Evolutionary conservation across 2,113 vertebrate genomes (phyloP).

Genomic region (Erinaceus europaeus): DNA sequence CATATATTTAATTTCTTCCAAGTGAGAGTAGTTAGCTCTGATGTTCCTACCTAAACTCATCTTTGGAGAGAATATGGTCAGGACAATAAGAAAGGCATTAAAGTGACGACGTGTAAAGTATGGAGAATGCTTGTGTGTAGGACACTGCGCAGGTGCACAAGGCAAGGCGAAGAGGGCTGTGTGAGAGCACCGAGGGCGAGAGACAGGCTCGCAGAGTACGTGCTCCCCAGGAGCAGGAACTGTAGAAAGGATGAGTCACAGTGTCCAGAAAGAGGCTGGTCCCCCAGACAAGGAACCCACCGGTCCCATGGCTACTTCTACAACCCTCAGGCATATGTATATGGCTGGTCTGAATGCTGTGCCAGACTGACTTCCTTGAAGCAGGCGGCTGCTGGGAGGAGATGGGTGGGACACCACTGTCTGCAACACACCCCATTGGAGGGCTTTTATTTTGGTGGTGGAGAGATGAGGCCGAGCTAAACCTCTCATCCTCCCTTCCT

Average conservation of each 20-base stretch:
- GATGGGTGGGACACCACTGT: neutral
- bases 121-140: neutral
- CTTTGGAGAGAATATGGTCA: conserved; percentile 74
- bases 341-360: too few relatives aligned
- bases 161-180: neutral
- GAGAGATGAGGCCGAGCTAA: neutral
- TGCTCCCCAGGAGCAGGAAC: neutral
- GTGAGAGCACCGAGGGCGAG: too few relatives aligned
- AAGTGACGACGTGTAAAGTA: neutral
- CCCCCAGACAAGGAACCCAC: neutral
- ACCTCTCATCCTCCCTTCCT: neutral
- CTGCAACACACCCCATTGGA: rapidly evolving
- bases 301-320: too few relatives aligned
- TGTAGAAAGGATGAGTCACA: neutral
- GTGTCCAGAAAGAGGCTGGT: neutral
- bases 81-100: conserved; percentile 59
- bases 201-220: rapidly evolving
- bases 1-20: conserved; percentile 81
- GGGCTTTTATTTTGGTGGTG: conserved; percentile 56
- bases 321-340: too few relatives aligned
- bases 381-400: neutral
- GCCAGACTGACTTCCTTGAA: neutral
- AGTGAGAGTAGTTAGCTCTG: conserved; percentile 77
- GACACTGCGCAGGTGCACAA: neutral
- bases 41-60: conserved; percentile 78